Percentiles rank a stretch among this genome's conserved stretches.
Conservation (phyloP, 2,113 vertebrate species). For the Pipa parva region DNA sequence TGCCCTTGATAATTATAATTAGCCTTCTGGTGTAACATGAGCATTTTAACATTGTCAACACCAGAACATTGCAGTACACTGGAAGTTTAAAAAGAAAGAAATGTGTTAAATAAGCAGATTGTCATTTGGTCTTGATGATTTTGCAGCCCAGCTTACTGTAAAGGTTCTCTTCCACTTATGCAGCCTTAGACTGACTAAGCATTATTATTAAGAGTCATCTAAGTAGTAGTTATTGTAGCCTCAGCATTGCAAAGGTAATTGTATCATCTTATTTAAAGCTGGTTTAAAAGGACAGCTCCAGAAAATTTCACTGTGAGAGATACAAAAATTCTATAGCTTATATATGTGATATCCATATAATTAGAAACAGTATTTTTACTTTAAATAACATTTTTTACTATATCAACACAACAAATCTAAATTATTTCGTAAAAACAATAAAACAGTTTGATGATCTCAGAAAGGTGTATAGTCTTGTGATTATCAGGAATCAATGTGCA, state of each 20-base stretch:
- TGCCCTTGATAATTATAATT: not conserved
- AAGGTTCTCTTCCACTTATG: slow-evolving; percentile 1
- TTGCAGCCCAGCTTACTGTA: slow-evolving; percentile 7
- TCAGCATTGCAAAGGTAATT: not conserved
- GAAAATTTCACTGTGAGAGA: not conserved
- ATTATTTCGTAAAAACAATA: too few species aligned
- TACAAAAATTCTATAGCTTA: too few species aligned
- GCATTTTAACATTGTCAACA: not conserved
- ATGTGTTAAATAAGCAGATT: slow-evolving; percentile 16
- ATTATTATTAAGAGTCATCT: not conserved
- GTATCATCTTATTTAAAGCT: not conserved
- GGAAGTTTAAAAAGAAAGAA: not conserved
- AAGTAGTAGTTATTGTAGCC: not conserved
- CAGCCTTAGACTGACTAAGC: slow-evolving; percentile 15
- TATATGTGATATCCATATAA: too few species aligned
- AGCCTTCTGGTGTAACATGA: not conserved
- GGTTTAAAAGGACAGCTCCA: not conserved
- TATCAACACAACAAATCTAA: too few species aligned
- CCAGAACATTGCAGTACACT: not conserved
- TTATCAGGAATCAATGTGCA: too few species aligned
- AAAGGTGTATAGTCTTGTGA: too few species aligned
- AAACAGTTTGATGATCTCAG: too few species aligned
- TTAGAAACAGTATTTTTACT: too few species aligned
- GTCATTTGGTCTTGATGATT: not conserved
- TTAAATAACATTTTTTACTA: too few species aligned